These are phyloP conservation scores for Dromaius novaehollandiae DNA, from an alignment of 2,113 vertebrate genomes.

Conservation along the genomic window DNA sequence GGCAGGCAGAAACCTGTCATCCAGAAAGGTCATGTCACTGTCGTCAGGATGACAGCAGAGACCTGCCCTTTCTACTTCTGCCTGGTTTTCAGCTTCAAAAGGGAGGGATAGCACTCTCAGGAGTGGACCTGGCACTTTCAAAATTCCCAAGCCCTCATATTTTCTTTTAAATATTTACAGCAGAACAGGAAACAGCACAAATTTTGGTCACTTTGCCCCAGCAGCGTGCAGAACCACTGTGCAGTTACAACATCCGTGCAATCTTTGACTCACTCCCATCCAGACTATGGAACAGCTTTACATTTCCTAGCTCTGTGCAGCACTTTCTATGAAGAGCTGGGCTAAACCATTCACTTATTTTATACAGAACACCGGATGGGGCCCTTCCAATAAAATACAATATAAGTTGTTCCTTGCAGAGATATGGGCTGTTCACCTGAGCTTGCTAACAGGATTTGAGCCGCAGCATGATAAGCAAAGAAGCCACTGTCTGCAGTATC, in stretches of 20 bases:
- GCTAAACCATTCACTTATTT: not conserved
- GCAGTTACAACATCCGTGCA: not conserved
- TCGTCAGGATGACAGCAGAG: not conserved
- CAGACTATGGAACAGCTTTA: not conserved
- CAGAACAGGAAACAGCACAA: not conserved
- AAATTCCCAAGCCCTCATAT: not conserved
- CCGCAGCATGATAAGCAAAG: not conserved
- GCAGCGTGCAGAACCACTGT: not conserved
- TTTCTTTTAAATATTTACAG: not conserved
- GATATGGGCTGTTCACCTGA: not conserved
- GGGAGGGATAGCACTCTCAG: not conserved
- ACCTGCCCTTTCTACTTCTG: not conserved
- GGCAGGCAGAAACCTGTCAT: not conserved
- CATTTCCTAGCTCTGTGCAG: not conserved
- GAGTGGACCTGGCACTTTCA: not conserved
- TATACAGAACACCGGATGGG: not conserved
- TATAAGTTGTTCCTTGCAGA: not conserved
- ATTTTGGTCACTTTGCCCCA: not conserved
- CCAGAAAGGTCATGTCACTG: not conserved
- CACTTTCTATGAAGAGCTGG: not conserved
- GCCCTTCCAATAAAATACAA: not conserved
- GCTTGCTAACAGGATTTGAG: not conserved
- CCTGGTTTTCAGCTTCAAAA: not conserved
- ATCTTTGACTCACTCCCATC: accelerated
- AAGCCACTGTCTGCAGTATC: not conserved